Evolutionary conservation across 1,140 invertebrate species (phyloP), one percentile per base, ranked within the genome.

Genomic region (Drosophila ogumai): DNA sequence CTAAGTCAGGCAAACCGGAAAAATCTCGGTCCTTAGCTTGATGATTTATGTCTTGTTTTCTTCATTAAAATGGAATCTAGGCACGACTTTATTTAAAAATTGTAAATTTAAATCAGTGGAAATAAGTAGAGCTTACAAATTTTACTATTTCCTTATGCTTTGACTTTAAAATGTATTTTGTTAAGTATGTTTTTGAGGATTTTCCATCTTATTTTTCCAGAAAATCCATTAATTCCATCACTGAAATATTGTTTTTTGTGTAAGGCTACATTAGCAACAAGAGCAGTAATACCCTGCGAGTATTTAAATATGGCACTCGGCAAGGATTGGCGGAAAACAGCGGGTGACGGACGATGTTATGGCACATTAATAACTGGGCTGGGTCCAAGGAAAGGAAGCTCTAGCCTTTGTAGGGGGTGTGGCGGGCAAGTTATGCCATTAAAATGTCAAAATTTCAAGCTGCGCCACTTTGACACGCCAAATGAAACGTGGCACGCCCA

Each of bases 371-470:
- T 87, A 82, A 79, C 82, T 75, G 49, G 56, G 46, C 31, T n/a
- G 40, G 12, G 15, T 54, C 12, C 40, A 13, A 28, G 19, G 40
- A 12, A 65, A 44, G 17, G 22, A 17, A 34, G 19, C 22, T 22
- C 28, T 25, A n/a, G 68, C 8, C 40, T 32, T 28, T 28, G 43
- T 6, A 3, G 32, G 73, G 54, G 61, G 54, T 43, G 61, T 25
- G 61, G 73, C 41, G 34, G 40, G 46, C 36, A 76, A 68, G 72
- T 64, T 76, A 85, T 66, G 71, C 81, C 76, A 84, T 84, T 84
- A 80, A 74, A 85, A 75, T 85, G 82, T 78, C 65, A 78, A 74
- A 82, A 87, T 87, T 82, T 87, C 68, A 36, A 66, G 82, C 69
- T 65, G 67, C 79, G 79, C 74, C 40, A 78, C 64, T 82, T 82